phyloP scores from a whole-genome alignment of 2,113 vertebrate species.

The Apistogramma diplotaenia region DNA sequence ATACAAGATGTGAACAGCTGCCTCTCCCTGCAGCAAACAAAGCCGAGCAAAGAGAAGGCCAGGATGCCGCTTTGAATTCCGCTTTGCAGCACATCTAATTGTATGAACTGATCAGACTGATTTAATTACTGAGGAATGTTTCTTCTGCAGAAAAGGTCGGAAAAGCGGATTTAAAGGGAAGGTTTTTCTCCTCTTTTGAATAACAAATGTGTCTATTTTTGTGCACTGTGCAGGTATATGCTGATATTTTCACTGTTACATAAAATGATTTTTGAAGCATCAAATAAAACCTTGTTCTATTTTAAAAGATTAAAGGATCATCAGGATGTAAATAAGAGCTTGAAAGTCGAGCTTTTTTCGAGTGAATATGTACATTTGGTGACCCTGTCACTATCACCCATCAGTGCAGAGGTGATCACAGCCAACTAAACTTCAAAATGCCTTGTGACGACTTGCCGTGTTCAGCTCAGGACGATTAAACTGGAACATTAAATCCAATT shows the following conservation, averaged over 20 bases:
- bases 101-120: conserved; percentile 15
- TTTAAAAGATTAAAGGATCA: background rate
- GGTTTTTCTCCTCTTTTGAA: background rate
- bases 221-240: background rate
- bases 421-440: background rate
- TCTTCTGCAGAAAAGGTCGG: background rate
- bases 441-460: background rate
- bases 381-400: background rate
- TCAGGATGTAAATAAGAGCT: background rate
- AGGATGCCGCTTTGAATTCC: conserved; percentile 9
- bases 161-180: background rate
- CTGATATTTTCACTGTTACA: background rate
- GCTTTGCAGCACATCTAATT: conserved; percentile 14
- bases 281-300: background rate
- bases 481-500: background rate
- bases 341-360: background rate
- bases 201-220: background rate
- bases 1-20: conserved; percentile 43
- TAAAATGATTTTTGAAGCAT: background rate
- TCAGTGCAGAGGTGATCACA: background rate
- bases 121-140: background rate
- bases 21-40: background rate
- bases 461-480: conserved; percentile 4
- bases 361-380: background rate
- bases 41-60: background rate